Percentiles rank a stretch among this genome's conserved stretches.
These are phyloP conservation scores for Phaethornis superciliosus DNA, from an alignment of 2,113 vertebrate species.

Conservation along the genomic window DNA sequence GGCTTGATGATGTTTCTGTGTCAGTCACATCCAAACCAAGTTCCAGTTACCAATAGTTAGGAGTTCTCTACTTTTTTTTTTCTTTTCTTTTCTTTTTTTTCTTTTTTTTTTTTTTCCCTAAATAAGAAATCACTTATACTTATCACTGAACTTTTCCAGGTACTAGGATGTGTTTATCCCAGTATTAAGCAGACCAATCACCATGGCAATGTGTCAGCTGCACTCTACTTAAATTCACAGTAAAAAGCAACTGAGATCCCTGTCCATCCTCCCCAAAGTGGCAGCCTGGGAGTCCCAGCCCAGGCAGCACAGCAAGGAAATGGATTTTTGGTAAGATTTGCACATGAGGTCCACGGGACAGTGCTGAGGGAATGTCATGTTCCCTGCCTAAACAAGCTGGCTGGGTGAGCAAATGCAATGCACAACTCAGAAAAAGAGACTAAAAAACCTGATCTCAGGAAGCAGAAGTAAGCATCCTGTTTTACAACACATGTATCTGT, in stretches of 20 bases:
- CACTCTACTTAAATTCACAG: not conserved
- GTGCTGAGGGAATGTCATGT: not conserved
- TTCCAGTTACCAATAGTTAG: not conserved
- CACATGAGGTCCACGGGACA: accelerated
- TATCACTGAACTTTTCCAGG: not conserved
- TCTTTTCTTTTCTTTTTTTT: no score
- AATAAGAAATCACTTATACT: not conserved
- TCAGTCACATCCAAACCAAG: not conserved
- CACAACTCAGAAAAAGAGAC: not conserved
- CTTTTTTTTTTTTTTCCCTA: not conserved
- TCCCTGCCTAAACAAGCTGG: not conserved
- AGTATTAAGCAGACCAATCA: not conserved
- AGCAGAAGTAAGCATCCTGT: not conserved
- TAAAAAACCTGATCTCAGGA: not conserved
- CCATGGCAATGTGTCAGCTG: not conserved
- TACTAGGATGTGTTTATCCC: not conserved
- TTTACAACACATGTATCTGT: not conserved
- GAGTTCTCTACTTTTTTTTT: not conserved
- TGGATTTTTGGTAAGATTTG: not conserved
- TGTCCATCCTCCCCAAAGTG: not conserved
- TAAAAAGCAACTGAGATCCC: not conserved
- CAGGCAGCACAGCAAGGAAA: not conserved
- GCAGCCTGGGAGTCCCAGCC: not conserved
- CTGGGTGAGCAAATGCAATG: not conserved
- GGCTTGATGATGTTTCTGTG: not conserved